These are phyloP conservation scores for Meta bourneti DNA, from an alignment of 2,888 invertebrate genomes.

Conservation along the genomic window DNA sequence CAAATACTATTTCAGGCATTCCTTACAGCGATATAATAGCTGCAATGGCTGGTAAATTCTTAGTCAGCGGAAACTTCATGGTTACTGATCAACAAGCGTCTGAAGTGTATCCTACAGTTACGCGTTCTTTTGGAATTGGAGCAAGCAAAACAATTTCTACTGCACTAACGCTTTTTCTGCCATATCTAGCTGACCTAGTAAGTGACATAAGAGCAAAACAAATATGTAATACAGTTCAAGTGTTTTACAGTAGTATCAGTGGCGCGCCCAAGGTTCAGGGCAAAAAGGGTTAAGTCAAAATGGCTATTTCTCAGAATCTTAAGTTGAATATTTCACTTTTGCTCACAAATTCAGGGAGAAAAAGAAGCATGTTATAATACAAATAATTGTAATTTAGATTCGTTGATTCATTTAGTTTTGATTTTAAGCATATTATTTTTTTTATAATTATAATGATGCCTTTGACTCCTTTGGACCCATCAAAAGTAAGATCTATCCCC, in stretches of 20 bases:
- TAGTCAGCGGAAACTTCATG: constrained; percentile 83
- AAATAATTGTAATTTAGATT: too few relatives aligned
- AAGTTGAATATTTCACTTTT: background rate
- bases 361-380: too few relatives aligned
- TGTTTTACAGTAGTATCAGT: too few relatives aligned
- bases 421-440: background rate
- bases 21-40: constrained; percentile 2
- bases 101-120: constrained; percentile 79
- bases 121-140: background rate
- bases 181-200: constrained; percentile 11
- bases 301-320: background rate
- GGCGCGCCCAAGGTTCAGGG: background rate
- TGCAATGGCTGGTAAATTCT: constrained; percentile 75
- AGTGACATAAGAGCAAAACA: background rate
- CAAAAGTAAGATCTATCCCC: too few relatives aligned
- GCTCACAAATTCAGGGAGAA: background rate
- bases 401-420: too few relatives aligned
- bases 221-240: background rate
- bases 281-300: too few relatives aligned
- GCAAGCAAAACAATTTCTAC: background rate
- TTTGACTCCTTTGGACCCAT: too few relatives aligned
- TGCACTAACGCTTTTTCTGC: background rate
- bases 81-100: constrained; percentile 84
- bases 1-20: background rate
- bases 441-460: background rate